phyloP scores from a whole-genome alignment of 2,113 vertebrate species.

The Sebastes schlegelii region DNA sequence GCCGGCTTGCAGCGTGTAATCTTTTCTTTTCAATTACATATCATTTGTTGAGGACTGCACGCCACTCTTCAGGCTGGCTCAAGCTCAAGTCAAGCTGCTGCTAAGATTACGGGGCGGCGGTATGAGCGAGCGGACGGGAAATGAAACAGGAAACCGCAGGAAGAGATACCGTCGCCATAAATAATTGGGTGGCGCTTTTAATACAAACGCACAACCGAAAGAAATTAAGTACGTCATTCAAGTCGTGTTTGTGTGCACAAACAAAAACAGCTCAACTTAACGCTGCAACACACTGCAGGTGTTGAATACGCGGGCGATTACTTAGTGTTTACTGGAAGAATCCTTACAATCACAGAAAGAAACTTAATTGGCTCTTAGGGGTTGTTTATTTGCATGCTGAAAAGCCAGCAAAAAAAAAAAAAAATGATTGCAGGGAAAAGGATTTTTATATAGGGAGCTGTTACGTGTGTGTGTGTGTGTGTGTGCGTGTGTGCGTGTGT shows the following conservation, averaged over 20 bases:
- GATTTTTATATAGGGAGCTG: constrained; percentile 21
- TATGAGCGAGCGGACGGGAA: constrained; percentile 34
- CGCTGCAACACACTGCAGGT: constrained; percentile 17
- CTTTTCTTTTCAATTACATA: constrained; percentile 61
- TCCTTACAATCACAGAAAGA: constrained; percentile 44
- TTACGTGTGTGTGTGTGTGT: constrained; percentile 5
- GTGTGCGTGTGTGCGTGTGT: background rate
- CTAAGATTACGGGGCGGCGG: background rate
- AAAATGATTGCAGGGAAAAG: constrained; percentile 37
- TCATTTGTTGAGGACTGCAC: constrained; percentile 39
- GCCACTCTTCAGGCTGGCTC: constrained; percentile 8
- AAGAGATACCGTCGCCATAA: constrained; percentile 14
- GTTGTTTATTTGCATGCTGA: constrained; percentile 50
- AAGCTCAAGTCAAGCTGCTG: constrained; percentile 15
- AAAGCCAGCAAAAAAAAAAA: background rate
- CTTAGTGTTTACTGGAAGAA: constrained; percentile 33
- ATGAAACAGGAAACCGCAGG: constrained; percentile 41
- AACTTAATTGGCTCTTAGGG: constrained; percentile 51
- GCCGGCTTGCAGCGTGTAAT: constrained; percentile 48
- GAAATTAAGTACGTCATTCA: background rate
- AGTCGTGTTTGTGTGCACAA: background rate
- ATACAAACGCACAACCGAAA: background rate
- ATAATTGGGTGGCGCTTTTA: constrained; percentile 26
- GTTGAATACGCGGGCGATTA: constrained; percentile 34
- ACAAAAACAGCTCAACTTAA: background rate